Base-by-base conservation (phyloP, 1,140 invertebrate species). In the Parapsyche elsis region DNA sequence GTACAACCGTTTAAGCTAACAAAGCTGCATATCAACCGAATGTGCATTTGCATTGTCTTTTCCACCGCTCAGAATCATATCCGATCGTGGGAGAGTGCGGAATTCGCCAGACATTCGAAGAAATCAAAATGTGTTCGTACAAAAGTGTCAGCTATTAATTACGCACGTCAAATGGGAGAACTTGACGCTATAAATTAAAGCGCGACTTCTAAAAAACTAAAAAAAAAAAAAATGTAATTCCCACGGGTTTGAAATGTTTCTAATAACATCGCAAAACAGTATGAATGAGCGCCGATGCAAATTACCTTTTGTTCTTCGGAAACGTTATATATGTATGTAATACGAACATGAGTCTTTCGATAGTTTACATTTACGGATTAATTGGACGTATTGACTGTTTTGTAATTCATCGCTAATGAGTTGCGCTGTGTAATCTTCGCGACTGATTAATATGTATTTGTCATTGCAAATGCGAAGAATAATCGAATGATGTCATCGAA, bases 21-120 rank as follows among this genome's bases (percentile, higher is more conserved):
- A 61, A 61, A 61, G 57, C 57, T 16, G 57, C 57, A 9, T 67
- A 67, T 24, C 10, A 53, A 53, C 10, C 49, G 49, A 53, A 12
- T 16, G 16, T 67, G 24, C 64, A 24, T 67, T 67, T 67, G 9
- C 64, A 67, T 67, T 67, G 64, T 67, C n/a, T 67, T 19, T 61
- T 61, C 21, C 16, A 5, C 59, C 10, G 24, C 19, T 9, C 21
- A 24, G 64, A 26, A 61, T 24, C 16, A 67, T 26, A n/a, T 67
- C 24, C n/a, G 7, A 14, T 53, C 59, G 59, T 61, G 59, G 19
- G 59, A 61, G 21, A 23, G 59, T 61, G 9, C 4, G 19, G 19
- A 61, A 21, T 61, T 61, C 16, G 49, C 16, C 2, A 7, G 30
- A 38, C 30, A 38, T 38, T 38, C 49, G 16, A 53, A 53, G 19